Evolutionary conservation across 2,888 invertebrate genomes (phyloP), one percentile per base, ranked within the genome.

Genomic region (Hypolimnas misippus): DNA sequence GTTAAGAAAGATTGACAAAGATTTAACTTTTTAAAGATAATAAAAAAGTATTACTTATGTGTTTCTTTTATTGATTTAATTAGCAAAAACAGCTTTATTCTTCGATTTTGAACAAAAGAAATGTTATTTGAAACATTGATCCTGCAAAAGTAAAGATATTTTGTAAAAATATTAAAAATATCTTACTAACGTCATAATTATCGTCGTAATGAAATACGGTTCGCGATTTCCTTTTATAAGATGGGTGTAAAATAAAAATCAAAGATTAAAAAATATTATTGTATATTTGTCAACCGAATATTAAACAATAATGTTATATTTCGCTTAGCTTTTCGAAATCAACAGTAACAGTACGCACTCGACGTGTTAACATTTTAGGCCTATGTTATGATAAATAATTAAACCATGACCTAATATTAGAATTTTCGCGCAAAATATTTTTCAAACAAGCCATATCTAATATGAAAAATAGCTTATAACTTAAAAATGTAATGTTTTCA

Each of bases 251-350:
- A 59, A 65, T 66, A 68, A 70, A 75, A 75, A 76, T 65, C 33
- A 55, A 60, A 44, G 67, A 76, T 70, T 80, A 81, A 84, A 87
- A 90, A 90, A 90, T 88, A 89, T 83, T 84, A 84, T 84, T 83
- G 84, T 88, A 86, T 90, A 91, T 91, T 90, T 91, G 89, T 91
- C 91, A 91, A 91, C 90, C 87, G 87, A 86, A 87, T 83, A 87
- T 87, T 86, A 89, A 91, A 90, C 86, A 88, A 88, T 86, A 85
- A 84, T 84, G 83, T 86, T 87, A 86, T 73, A 21, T 82, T 83
- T 84, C 75, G 78, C 86, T 86, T 89, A 88, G 77, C 81, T 77
- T 84, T 83, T 78, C 79, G 81, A 76, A 85, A 86, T 83, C 83
- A 88, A 89, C 87, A 84, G 82, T 83, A 84, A 65, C 80, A 78